Evolutionary conservation across 2,113 vertebrate species (phyloP).

Genomic region (Cairina moschata): DNA sequence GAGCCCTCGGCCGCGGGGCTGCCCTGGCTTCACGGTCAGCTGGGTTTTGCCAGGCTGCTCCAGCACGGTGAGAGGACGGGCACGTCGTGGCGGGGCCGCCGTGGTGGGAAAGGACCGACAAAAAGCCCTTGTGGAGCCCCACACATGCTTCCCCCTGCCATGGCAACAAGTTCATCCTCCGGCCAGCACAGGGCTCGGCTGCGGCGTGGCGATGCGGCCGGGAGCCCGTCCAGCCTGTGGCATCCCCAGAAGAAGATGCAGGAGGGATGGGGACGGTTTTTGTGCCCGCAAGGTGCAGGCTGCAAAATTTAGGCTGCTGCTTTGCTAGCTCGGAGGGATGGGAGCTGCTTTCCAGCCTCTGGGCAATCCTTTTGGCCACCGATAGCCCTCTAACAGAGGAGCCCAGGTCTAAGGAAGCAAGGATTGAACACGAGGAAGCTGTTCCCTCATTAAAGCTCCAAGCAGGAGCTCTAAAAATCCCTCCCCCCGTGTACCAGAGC

Average conservation of each 20-base stretch:
- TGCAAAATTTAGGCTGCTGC: not conserved
- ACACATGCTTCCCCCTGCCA: conserved; percentile 16
- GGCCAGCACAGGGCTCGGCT: not conserved
- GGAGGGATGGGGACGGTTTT: not conserved
- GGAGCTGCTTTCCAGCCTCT: not conserved
- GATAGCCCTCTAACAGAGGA: fast-evolving
- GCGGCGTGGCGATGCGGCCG: not conserved
- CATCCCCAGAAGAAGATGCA: not conserved
- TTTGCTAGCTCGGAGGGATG: not conserved
- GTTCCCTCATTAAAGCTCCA: not conserved
- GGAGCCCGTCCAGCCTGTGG: not conserved
- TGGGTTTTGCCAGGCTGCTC: conserved; percentile 8
- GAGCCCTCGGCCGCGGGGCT: not conserved
- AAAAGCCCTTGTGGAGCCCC: not conserved
- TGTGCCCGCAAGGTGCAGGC: not conserved
- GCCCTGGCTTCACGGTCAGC: not conserved
- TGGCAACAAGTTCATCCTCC: conserved; percentile 69
- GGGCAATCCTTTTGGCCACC: not conserved
- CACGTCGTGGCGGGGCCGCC: fast-evolving
- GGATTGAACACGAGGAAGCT: not conserved
- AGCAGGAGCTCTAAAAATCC: not conserved
- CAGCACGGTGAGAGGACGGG: not conserved
- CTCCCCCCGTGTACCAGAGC: fast-evolving
- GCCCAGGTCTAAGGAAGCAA: not conserved
- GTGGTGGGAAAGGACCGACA: not conserved